Conservation (phyloP, 2,888 invertebrate species). For the Macrophya annulata region DNA sequence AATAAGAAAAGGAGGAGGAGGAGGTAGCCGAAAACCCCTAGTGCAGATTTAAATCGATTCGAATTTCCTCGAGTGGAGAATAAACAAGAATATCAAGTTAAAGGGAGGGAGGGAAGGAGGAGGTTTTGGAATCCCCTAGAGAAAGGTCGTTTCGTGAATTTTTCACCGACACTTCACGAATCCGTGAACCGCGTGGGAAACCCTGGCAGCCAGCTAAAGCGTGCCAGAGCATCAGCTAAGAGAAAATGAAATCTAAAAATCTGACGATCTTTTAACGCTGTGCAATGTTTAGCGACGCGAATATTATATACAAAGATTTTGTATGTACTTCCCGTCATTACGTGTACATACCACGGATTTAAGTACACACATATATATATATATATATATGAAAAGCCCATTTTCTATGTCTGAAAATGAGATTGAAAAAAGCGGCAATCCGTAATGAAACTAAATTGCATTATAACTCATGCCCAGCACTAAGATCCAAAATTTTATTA, state of each 20-base stretch:
- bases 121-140: background rate
- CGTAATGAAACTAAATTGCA: background rate
- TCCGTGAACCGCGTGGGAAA: conserved; percentile 8
- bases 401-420: too few relatives aligned
- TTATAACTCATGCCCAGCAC: too few relatives aligned
- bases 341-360: background rate
- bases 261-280: conserved; percentile 3
- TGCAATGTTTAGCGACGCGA: conserved; percentile 16
- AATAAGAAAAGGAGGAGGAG: too few relatives aligned
- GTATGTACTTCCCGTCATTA: background rate
- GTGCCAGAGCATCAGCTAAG: conserved; percentile 27
- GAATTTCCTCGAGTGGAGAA: conserved; percentile 10
- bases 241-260: conserved; percentile 38
- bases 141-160: conserved; percentile 35
- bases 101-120: background rate
- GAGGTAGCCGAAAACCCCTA: background rate
- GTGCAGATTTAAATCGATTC: conserved; percentile 18
- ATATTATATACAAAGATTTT: conserved; percentile 1
- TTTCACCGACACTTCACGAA: conserved; percentile 9
- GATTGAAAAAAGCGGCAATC: too few relatives aligned
- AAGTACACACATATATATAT: too few relatives aligned
- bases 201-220: conserved; percentile 5
- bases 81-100: conserved; percentile 25
- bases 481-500: too few relatives aligned
- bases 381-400: too few relatives aligned